These are phyloP conservation scores for Drosophila paramelanica DNA, from an alignment of 2,888 invertebrate species.

Conservation along the genomic window DNA sequence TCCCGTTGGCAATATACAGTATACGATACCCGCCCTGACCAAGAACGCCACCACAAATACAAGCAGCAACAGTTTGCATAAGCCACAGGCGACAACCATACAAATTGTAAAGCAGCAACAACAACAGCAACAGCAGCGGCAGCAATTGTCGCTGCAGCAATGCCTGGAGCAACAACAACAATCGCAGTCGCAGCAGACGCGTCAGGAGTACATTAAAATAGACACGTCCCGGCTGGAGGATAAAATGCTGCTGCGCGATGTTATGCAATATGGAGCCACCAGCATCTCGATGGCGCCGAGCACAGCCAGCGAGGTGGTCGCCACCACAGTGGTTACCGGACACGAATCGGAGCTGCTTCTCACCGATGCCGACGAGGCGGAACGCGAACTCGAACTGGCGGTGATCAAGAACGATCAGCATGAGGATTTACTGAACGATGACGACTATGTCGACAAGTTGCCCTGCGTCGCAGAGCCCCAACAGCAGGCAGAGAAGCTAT, in stretches of 20 bases:
- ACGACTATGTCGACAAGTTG: slow-evolving; percentile 60
- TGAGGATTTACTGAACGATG: slow-evolving; percentile 49
- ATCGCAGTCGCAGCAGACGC: slow-evolving; percentile 48
- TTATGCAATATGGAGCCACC: slow-evolving; percentile 79
- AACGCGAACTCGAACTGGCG: slow-evolving; percentile 62
- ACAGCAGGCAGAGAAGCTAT: slow-evolving; percentile 47
- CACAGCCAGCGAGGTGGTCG: slow-evolving; percentile 37
- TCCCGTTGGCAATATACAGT: slow-evolving; percentile 82
- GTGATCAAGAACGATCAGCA: slow-evolving; percentile 59
- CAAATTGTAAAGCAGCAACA: slow-evolving; percentile 81
- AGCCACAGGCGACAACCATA: slow-evolving; percentile 78
- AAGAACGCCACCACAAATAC: slow-evolving; percentile 70
- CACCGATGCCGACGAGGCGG: slow-evolving; percentile 66
- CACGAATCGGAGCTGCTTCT: slow-evolving; percentile 62
- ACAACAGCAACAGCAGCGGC: slow-evolving; percentile 44
- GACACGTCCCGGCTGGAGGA: slow-evolving; percentile 80
- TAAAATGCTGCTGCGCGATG: slow-evolving; percentile 79
- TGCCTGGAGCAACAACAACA: slow-evolving; percentile 47
- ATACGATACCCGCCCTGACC: slow-evolving; percentile 78
- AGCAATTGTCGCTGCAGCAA: slow-evolving; percentile 48
- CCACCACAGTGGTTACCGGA: slow-evolving; percentile 49
- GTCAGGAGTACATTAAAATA: slow-evolving; percentile 79
- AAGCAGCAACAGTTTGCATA: slow-evolving; percentile 56
- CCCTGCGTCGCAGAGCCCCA: slow-evolving; percentile 29
- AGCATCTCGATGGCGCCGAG: slow-evolving; percentile 61